These are phyloP conservation scores for Apoda limacodes DNA, from an alignment of 2,888 invertebrate species.

Conservation along the genomic window DNA sequence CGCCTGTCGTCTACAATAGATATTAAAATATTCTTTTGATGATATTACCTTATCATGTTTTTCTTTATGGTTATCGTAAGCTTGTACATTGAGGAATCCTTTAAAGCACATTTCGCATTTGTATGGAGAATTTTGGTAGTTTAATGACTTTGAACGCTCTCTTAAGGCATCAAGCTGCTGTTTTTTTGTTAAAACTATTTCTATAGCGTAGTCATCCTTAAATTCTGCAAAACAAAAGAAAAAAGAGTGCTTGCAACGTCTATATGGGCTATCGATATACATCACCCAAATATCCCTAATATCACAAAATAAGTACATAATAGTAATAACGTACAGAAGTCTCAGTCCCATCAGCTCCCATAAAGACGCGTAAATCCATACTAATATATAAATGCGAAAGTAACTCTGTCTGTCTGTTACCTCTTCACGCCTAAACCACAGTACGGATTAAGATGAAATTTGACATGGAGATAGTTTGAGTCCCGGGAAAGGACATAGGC, in stretches of 20 bases:
- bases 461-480: no score
- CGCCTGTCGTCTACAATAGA: no score
- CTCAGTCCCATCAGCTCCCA: no score
- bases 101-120: conserved; percentile 43
- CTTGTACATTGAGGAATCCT: conserved; percentile 36
- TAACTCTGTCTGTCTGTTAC: no score
- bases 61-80: conserved; percentile 39
- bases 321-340: no score
- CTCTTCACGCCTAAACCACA: no score
- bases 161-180: conserved; percentile 33
- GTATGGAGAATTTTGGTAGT: conserved; percentile 42
- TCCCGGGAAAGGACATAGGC: no score
- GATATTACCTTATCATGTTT: conserved; percentile 50
- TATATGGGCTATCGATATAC: conserved; percentile 3
- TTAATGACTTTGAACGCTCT: conserved; percentile 29
- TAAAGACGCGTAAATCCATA: no score
- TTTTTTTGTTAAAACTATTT: conserved; percentile 31
- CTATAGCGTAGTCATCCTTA: conserved; percentile 26
- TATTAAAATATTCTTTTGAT: no score
- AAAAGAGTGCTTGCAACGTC: conserved; percentile 3
- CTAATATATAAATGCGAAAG: no score
- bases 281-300: conserved; percentile 2
- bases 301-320: no score
- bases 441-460: no score
- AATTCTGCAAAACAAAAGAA: conserved; percentile 23